Base-by-base conservation (phyloP, 2,888 invertebrate genomes). In the Barypeithes pellucidus region DNA sequence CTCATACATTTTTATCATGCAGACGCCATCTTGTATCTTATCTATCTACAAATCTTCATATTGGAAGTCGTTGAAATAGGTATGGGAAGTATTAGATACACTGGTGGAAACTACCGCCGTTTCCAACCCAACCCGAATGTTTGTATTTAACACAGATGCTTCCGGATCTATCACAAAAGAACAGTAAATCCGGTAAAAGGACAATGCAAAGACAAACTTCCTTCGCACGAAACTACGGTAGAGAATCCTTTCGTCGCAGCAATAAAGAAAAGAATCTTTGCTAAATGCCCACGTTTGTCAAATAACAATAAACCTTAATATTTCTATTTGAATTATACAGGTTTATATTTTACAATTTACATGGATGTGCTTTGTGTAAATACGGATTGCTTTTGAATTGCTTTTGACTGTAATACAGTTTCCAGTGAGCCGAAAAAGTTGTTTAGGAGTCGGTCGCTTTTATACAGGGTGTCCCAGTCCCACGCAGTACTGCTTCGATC, bases 91-190 rank as follows among this genome's bases (percentile, higher is more conserved):
- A 5, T 33, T 33, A 33, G 33, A 33, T 8, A 22, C 47, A 29
- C 45, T 72, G 72, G 72, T 43, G 72, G 33, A 67, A 62, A 54
- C 14, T 22, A 12, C 14, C 20, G 14, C 18, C 4, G 36, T 36
- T 54, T 54, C 29, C 11, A 16, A 29, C 47, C 47, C 14, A 43
- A 68, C 22, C 41, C 65, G 33, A 57, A 54, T 73, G 71, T 76
- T 77, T 77, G 77, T 72, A 74, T 76, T 73, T 61, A 59, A 73
- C 75, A 76, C 80, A 80, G 80, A 80, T 80, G 79, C 79, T 79
- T 80, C 79, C 80, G 79, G 79, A 73, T 76, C 50, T 73, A 73
- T 76, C 73, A 76, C 75, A 77, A 75, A 72, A 72, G 65, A 59
- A 68, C 67, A 61, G 65, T 66, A 66, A 73, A 63, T 66, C 73